These are phyloP conservation scores for Etia nguti DNA, from an alignment of 2,113 vertebrate species.

Conservation along the genomic window DNA sequence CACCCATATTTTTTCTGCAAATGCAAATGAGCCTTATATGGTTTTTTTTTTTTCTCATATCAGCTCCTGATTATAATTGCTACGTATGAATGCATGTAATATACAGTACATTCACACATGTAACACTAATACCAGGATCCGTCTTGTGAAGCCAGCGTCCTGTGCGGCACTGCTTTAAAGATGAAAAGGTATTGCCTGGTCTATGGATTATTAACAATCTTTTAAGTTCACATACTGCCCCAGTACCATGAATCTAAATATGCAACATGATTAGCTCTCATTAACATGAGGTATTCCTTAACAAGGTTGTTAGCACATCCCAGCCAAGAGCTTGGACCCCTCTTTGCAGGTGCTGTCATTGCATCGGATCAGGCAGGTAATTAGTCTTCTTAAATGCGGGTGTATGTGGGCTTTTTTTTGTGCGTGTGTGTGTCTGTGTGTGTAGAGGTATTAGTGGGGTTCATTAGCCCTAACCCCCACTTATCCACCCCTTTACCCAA, in stretches of 20 bases:
- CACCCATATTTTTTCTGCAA: background rate
- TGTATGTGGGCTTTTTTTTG: background rate
- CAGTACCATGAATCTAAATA: constrained; percentile 42
- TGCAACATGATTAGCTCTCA: constrained; percentile 39
- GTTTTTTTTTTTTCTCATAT: background rate
- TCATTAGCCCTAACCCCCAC: constrained; percentile 49
- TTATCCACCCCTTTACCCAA: constrained; percentile 34
- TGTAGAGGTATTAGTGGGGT: constrained; percentile 11
- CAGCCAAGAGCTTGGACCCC: background rate
- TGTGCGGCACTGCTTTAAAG: constrained; percentile 22
- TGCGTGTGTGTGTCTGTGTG: background rate
- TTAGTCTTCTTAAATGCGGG: constrained; percentile 45
- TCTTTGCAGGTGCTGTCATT: constrained; percentile 45
- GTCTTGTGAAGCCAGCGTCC: background rate
- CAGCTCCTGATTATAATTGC: constrained; percentile 12
- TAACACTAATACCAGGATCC: background rate
- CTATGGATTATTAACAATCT: constrained; percentile 26
- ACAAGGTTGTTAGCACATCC: constrained; percentile 51
- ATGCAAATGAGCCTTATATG: background rate
- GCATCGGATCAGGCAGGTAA: constrained; percentile 56
- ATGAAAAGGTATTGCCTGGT: constrained; percentile 38
- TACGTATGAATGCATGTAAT: background rate
- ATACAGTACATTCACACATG: background rate
- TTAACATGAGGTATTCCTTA: constrained; percentile 54
- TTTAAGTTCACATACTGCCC: constrained; percentile 40